Evolutionary conservation across 64 coral and sea anemone species (phyloP).

Genomic region (Cladopsammia gracilis): DNA sequence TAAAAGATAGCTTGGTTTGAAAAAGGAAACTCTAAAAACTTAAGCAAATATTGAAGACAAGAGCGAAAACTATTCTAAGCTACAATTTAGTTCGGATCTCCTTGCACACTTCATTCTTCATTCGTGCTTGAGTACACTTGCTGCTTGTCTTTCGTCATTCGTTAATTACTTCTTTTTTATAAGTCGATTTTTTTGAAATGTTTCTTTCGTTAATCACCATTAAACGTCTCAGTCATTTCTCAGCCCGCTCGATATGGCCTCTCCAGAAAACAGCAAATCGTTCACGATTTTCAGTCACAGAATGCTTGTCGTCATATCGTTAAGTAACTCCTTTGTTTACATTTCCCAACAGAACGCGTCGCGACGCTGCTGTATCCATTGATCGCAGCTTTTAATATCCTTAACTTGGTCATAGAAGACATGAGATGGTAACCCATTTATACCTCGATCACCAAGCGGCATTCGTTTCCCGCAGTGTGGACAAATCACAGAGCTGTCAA

Average conservation of each 20-base stretch:
- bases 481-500: slow-evolving; percentile 26
- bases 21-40: too few relatives aligned
- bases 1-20: background rate
- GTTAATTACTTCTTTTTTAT: background rate
- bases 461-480: slow-evolving; percentile 8
- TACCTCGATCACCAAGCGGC: slow-evolving; percentile 8
- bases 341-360: slow-evolving; percentile 49
- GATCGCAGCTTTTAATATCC: background rate
- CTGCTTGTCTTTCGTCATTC: background rate
- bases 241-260: too few relatives aligned
- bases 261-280: background rate
- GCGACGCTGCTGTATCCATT: slow-evolving; percentile 50
- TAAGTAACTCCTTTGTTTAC: background rate
- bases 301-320: too few relatives aligned
- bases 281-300: too few relatives aligned
- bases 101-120: too few relatives aligned
- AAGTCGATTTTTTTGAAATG: background rate
- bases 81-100: too few relatives aligned
- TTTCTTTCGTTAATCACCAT: background rate
- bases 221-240: background rate
- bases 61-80: too few relatives aligned
- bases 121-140: background rate
- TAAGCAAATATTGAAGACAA: too few relatives aligned
- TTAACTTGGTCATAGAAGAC: slow-evolving; percentile 61
- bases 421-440: slow-evolving; percentile 39